These are phyloP conservation scores for Camelus bactrianus DNA, from an alignment of 2,113 vertebrate species.

Conservation along the genomic window DNA sequence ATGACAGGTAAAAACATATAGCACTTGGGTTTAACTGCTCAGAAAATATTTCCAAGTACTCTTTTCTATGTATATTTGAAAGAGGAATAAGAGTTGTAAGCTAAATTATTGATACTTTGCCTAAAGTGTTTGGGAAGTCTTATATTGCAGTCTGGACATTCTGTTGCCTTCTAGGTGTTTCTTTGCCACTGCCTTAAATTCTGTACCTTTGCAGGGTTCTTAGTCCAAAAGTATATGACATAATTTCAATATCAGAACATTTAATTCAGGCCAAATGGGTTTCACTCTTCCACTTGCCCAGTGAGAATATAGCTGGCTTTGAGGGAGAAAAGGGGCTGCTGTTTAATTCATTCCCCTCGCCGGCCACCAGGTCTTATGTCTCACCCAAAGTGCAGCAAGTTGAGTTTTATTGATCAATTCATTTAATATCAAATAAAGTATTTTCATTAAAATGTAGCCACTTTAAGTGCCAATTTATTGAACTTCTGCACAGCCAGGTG, in stretches of 20 bases:
- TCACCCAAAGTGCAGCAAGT: background rate
- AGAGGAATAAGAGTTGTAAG: background rate
- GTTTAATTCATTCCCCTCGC: background rate
- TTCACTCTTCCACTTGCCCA: background rate
- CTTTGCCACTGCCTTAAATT: background rate
- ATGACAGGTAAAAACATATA: background rate
- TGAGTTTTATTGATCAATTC: background rate
- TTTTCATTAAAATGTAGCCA: background rate
- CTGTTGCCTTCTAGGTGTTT: background rate
- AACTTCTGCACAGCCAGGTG: background rate
- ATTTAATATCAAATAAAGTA: constrained; percentile 10
- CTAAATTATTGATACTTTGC: constrained; percentile 9
- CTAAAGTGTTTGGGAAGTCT: background rate
- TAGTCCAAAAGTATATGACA: background rate
- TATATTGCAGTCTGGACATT: background rate
- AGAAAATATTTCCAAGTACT: background rate
- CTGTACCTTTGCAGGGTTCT: background rate
- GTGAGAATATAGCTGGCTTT: constrained; percentile 3
- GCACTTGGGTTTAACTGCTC: background rate
- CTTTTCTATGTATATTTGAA: background rate
- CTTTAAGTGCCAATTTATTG: background rate
- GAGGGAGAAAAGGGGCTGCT: background rate
- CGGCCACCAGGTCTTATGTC: background rate
- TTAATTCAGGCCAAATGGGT: background rate
- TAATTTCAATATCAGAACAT: background rate